Conservation (phyloP, 1,140 invertebrate species). For the Lordiphosa stackelbergi region DNA sequence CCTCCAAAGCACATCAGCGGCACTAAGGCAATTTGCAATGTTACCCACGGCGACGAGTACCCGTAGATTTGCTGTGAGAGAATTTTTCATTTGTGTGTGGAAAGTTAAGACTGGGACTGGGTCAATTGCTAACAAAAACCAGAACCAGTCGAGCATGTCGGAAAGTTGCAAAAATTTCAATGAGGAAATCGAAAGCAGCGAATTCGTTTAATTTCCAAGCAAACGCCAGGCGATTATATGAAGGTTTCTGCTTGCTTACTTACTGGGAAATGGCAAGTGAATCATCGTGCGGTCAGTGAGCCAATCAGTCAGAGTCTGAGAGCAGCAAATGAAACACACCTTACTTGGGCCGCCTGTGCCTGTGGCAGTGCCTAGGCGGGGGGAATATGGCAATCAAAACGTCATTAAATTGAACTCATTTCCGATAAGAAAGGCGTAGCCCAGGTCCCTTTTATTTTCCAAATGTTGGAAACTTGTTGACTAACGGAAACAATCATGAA, state of each 20-base stretch:
- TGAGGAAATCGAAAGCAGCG: slow-evolving; percentile 12
- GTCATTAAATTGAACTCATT: slow-evolving; percentile 65
- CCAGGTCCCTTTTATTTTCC: slow-evolving; percentile 21
- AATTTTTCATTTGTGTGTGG: slow-evolving; percentile 53
- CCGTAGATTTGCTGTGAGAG: background rate
- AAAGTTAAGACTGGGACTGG: slow-evolving; percentile 56
- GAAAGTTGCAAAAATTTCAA: slow-evolving; percentile 14
- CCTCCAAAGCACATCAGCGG: slow-evolving; percentile 53
- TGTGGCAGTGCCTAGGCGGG: background rate
- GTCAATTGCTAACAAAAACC: slow-evolving; percentile 41
- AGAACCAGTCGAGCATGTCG: slow-evolving; percentile 45
- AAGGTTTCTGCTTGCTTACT: slow-evolving; percentile 24
- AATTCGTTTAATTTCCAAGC: slow-evolving; percentile 15
- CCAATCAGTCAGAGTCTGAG: slow-evolving; percentile 49
- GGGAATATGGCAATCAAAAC: slow-evolving; percentile 36
- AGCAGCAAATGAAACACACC: slow-evolving; percentile 39
- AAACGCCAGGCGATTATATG: slow-evolving; percentile 7
- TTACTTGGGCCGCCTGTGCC: slow-evolving; percentile 13
- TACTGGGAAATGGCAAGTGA: slow-evolving; percentile 53
- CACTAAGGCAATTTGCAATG: slow-evolving; percentile 54
- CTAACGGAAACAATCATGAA: slow-evolving; percentile 64
- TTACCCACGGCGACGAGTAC: slow-evolving; percentile 20
- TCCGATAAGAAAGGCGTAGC: slow-evolving; percentile 38
- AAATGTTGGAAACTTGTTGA: slow-evolving; percentile 31
- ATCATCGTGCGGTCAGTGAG: slow-evolving; percentile 35